Evolutionary conservation across 2,113 vertebrate genomes (phyloP), one percentile per base, ranked within the genome.

Genomic region (Odocoileus virginianus): DNA sequence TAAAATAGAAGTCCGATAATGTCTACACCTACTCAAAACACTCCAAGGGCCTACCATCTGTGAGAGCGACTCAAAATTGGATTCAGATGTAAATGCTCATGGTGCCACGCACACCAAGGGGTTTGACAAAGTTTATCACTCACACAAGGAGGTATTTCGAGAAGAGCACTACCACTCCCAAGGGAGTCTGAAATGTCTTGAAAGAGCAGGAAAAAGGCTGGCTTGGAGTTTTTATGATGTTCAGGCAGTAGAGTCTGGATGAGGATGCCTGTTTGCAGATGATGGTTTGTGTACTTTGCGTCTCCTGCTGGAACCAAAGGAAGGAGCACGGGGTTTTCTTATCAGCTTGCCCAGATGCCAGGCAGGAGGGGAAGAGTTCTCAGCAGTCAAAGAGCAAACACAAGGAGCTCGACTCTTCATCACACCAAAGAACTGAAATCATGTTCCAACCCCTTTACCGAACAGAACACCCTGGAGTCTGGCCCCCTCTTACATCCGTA

Each of bases 141-240:
- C 43, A 55, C 1, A 55, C 2, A 74, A 87, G 3, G 16, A 30
- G 43, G 27, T 40, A 55, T 82, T 88, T 54, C 30, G 1, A 4
- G 40, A 58, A 61, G 52, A 95, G 25, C 10, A 27, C 2, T 40
- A 2, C 3, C 21, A 11, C 1, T 86, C 17, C 8, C 27, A 79
- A 45, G 7, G 23, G 6, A n/a, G n/a, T 84, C 14, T 40, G 40
- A 64, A 92, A 47, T 25, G 9, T 60, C 83, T 92, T 87, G 8
- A 78, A 74, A 94, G 83, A 93, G 30, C 8, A 89, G 11, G 11
- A 58, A 89, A 93, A 89, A 67, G 40, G 74, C 16, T 36, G n/a
- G 4, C 10, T 71, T 82, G 60, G 25, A 17, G 50, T 40, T 89
- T 54, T 95, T 64, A 15, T 16, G 50, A 17, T 71, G 7, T 7